Conservation (phyloP, 2,113 vertebrate species). For the human (Homo sapiens) region GRCh38 chr1:49970001-49970500, state of each 20-base stretch:
- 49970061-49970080: neutral
- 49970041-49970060: neutral
- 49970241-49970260: neutral
- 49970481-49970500: neutral
- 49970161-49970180: neutral
- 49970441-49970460: neutral
- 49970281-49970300: neutral
- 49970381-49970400: neutral
- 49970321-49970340: neutral
- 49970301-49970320: neutral
- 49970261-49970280: neutral
- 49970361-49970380: neutral
- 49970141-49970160: neutral
- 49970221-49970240: neutral
- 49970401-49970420: neutral
- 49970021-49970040: neutral
- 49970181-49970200: neutral
- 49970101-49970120: neutral
- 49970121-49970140: neutral
- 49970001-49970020: neutral
- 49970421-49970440: neutral
- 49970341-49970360: neutral
- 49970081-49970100: neutral
- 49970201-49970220: neutral
- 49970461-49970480: neutral